A percentile compares a stretch with the other conserved stretches of the same genome.
Evolutionary conservation across 2,113 vertebrate species (phyloP).

Genomic region (Phyllostomus hastatus): DNA sequence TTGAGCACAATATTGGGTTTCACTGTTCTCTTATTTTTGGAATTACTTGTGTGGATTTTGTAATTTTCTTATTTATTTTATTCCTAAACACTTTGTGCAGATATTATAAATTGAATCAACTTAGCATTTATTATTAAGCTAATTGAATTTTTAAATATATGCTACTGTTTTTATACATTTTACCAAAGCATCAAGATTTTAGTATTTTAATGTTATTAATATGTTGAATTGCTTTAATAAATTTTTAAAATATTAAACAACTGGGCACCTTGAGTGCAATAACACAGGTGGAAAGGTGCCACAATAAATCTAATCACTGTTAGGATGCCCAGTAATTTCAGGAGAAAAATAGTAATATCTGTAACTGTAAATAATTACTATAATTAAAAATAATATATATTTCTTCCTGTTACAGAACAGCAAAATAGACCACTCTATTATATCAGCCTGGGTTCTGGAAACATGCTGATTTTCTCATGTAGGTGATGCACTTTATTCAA

Average conservation of each 20-base stretch:
- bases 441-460: slow-evolving; percentile 29
- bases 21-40: background rate
- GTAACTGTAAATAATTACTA: background rate
- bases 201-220: background rate
- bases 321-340: background rate
- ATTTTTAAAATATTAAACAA: background rate
- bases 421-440: background rate
- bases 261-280: background rate
- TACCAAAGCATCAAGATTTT: background rate
- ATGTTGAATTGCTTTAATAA: background rate
- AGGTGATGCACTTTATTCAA: background rate
- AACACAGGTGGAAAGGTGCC: background rate
- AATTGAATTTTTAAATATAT: background rate
- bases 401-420: background rate
- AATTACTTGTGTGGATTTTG: background rate
- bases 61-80: background rate
- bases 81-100: background rate
- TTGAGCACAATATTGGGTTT: background rate
- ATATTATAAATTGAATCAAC: background rate
- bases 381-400: background rate
- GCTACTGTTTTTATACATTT: background rate
- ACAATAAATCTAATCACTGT: background rate
- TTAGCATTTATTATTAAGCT: background rate
- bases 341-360: background rate
- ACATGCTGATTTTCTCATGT: slow-evolving; percentile 17